These are phyloP conservation scores for Leptoteleia sp. DNA, from an alignment of 1,140 invertebrate genomes.

Conservation along the genomic window DNA sequence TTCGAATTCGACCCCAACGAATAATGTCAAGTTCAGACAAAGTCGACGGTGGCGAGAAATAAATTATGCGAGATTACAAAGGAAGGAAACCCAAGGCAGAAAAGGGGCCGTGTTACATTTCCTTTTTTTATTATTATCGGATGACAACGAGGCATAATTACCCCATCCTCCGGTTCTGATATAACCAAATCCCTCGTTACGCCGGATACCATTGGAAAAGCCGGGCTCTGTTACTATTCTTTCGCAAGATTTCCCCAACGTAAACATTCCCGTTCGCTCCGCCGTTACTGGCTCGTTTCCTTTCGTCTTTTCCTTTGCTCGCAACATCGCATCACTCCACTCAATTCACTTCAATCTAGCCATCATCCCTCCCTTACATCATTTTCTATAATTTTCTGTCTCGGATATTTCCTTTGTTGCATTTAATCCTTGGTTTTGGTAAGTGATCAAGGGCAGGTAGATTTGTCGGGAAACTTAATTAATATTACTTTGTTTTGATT, in stretches of 20 bases:
- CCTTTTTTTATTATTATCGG: no score
- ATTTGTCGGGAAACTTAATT: no score
- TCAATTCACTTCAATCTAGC: slow-evolving; percentile 60
- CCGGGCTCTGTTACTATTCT: slow-evolving; percentile 66
- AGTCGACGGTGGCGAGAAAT: slow-evolving; percentile 75
- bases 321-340: slow-evolving; percentile 35
- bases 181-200: no score
- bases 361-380: slow-evolving; percentile 17
- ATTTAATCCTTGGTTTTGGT: not conserved
- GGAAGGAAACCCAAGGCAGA: slow-evolving; percentile 67
- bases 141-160: no score
- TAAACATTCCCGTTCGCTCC: slow-evolving; percentile 66
- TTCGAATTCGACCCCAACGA: slow-evolving; percentile 63
- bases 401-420: not conserved
- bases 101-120: slow-evolving; percentile 65
- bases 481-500: no score
- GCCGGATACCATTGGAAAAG: no score
- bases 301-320: slow-evolving; percentile 32
- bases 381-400: not conserved
- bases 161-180: no score
- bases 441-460: not conserved
- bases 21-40: slow-evolving; percentile 75
- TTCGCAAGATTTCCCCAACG: slow-evolving; percentile 73
- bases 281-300: slow-evolving; percentile 50
- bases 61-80: slow-evolving; percentile 79